Evolutionary conservation across 2,888 invertebrate genomes (phyloP), one percentile per base, ranked within the genome.

Genomic region (Nomada lathburiana): DNA sequence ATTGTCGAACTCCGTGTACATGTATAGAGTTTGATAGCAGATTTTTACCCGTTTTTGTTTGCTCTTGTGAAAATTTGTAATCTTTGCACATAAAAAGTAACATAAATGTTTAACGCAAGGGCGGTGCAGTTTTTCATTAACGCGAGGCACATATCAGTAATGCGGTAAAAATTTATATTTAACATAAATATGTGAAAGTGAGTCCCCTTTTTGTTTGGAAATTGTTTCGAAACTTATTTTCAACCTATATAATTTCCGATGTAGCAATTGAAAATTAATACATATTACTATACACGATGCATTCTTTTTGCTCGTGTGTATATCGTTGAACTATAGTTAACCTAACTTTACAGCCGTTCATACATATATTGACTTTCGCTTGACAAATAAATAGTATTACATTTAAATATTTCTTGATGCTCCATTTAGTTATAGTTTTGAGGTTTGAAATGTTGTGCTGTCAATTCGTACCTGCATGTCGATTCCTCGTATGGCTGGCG

Each of bases 151-250:
- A 87, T 86, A 89, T 90, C 89, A 88, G 88, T 91, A 88, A 90
- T 86, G 87, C 80, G 86, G 79, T 89, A 47, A 83, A 84, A 87
- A 89, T 89, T 90, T 90, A 79, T 82, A 84, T 86, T 87, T 83
- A 83, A 80, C 85, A 76, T 88, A 92, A 92, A 92, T 92, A 92
- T 92, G 92, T 92, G 91, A 91, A 91, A 92, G 92, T 91, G 86
- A 91, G 92, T 91, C 80, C 57, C 68, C 20, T 71, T 62, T 23
- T 63, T 55, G 64, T 57, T 78, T 75, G 65, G 2, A 18, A 72
- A 11, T 2, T 16, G 11, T 55, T 62, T 76, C 23, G 13, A 10
- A 36, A 65, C 53, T n/a, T 13, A 29, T 26, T 23, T 47, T 11
- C 11, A 29, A 29, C 11, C 9, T 10, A 1, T 18, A 42, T 20